A percentile compares a stretch with the other conserved stretches of the same genome.
Evolutionary conservation across 2,888 invertebrate species (phyloP).

Genomic region (Aspidiotus rigidus): DNA sequence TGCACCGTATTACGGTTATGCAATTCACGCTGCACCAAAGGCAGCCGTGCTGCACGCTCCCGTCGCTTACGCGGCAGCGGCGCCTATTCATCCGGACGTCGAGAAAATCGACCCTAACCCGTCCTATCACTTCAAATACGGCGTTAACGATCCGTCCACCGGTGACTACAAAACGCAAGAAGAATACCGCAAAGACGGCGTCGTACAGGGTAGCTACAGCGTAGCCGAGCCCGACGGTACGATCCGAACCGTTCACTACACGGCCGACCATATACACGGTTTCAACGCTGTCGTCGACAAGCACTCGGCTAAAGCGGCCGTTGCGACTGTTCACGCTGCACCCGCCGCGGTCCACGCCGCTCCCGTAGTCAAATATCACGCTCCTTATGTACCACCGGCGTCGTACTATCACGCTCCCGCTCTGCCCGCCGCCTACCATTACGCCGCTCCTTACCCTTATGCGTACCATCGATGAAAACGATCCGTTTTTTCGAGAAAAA

Average conservation of each 20-base stretch:
- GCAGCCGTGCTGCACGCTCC: constrained; percentile 27
- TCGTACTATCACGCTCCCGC: constrained; percentile 14
- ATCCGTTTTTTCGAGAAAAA: too few relatives aligned
- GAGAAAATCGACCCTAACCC: constrained; percentile 35
- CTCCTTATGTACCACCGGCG: neutral
- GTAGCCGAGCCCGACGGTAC: constrained; percentile 38
- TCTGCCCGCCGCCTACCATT: neutral
- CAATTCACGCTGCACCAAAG: constrained; percentile 13
- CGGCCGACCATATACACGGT: constrained; percentile 37
- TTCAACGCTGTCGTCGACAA: constrained; percentile 37
- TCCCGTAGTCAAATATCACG: constrained; percentile 20
- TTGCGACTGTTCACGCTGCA: constrained; percentile 8
- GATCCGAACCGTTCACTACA: constrained; percentile 37
- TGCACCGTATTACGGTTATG: constrained; percentile 22
- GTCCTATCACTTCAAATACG: constrained; percentile 38
- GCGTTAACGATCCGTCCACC: constrained; percentile 38
- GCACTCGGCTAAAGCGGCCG: constrained; percentile 32
- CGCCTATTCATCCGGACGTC: constrained; percentile 25
- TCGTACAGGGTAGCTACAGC: constrained; percentile 38
- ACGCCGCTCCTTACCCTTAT: constrained; percentile 21
- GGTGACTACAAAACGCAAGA: constrained; percentile 38
- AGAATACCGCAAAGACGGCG: constrained; percentile 38
- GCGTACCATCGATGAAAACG: constrained; percentile 18
- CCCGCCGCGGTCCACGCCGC: constrained; percentile 19
- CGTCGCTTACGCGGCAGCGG: constrained; percentile 28